phyloP scores from a whole-genome alignment of 53 echinoderm and acorn worm genomes.

The Pentamera pediparva region DNA sequence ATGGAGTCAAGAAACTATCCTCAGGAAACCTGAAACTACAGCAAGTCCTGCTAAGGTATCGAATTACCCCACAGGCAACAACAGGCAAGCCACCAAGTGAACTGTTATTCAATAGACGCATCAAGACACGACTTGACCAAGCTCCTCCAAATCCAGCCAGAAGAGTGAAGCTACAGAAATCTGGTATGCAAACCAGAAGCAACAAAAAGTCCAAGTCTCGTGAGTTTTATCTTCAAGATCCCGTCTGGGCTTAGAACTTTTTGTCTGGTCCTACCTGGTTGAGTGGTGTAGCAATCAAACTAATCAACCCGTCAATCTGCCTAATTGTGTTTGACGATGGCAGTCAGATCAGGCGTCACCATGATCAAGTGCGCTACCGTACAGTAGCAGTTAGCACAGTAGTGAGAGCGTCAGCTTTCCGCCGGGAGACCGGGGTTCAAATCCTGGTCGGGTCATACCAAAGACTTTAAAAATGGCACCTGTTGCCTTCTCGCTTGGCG shows the following conservation, averaged over 20 bases:
- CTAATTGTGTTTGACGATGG: no score
- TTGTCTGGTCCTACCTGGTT: no score
- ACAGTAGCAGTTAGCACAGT: no score
- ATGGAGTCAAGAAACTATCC: constrained; percentile 11
- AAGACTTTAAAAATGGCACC: no score
- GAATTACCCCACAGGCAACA: constrained; percentile 47
- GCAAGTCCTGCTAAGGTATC: constrained; percentile 36
- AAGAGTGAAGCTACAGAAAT: constrained; percentile 9
- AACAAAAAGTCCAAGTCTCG: not conserved
- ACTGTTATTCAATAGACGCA: constrained; percentile 27
- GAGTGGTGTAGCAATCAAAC: no score
- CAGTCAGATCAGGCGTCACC: no score
- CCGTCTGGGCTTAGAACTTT: not conserved
- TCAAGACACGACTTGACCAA: constrained; percentile 22
- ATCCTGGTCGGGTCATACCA: no score
- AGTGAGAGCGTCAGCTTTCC: no score
- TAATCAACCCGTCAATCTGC: no score
- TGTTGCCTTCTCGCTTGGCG: no score
- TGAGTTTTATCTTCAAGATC: not conserved
- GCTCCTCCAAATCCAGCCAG: constrained; percentile 29
- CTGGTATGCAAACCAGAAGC: not conserved
- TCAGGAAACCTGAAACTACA: constrained; percentile 30
- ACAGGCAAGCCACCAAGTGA: constrained; percentile 50
- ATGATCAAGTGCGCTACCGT: no score
- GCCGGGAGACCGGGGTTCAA: no score